phyloP scores from a whole-genome alignment of 2,797 vertebrate genomes.

The Anableps anableps region DNA sequence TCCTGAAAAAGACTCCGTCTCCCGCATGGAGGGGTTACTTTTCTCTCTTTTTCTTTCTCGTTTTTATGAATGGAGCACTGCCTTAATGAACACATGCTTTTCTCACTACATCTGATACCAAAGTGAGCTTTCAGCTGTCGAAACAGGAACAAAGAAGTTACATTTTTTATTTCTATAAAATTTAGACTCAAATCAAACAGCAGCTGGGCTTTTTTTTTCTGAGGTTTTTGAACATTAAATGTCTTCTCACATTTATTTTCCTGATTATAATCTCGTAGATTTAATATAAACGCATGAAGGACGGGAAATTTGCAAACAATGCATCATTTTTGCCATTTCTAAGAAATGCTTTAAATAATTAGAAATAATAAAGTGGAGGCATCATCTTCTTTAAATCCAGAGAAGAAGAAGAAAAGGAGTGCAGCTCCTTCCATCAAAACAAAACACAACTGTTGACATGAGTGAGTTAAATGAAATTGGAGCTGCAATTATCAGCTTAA shows the following conservation, averaged over 20 bases:
- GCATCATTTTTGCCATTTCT: not conserved
- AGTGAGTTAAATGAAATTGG: constrained; percentile 84
- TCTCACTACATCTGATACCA: constrained; percentile 58
- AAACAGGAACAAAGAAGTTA: constrained; percentile 62
- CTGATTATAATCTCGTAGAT: not conserved
- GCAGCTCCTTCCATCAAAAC: constrained; percentile 71
- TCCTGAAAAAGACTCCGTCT: constrained; percentile 50
- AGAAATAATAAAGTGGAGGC: not conserved
- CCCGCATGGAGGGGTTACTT: constrained; percentile 49
- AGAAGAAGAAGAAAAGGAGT: constrained; percentile 25
- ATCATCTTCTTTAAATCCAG: not conserved
- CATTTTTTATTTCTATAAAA: constrained; percentile 28
- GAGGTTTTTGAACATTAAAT: not conserved
- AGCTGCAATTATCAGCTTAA: constrained; percentile 84
- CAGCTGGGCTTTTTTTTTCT: too few species aligned
- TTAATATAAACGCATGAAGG: not conserved
- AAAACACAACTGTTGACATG: constrained; percentile 83
- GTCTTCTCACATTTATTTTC: not conserved
- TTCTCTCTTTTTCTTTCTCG: constrained; percentile 24
- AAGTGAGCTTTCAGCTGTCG: constrained; percentile 77
- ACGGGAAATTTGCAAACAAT: not conserved
- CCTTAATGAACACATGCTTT: constrained; percentile 70
- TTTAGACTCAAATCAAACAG: not conserved
- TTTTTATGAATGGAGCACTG: constrained; percentile 39
- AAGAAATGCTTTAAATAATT: not conserved